Evolutionary conservation across 2,797 vertebrate genomes (phyloP).

Genomic region (Gymnoscopelus braueri): DNA sequence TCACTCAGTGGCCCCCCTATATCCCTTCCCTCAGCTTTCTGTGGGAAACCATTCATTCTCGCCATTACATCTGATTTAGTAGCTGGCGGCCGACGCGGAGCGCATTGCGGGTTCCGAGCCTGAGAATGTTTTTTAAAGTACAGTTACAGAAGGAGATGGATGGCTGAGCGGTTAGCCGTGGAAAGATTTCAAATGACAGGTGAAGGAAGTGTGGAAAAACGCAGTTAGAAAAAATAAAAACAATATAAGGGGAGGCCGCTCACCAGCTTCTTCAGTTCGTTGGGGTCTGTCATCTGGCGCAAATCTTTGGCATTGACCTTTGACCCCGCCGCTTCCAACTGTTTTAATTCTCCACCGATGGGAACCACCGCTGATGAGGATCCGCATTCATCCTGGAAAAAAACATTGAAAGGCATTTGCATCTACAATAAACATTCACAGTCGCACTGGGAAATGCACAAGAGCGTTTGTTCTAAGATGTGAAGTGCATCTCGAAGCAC

Average conservation of each 20-base stretch:
- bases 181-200: constrained; percentile 34
- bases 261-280: constrained; percentile 67
- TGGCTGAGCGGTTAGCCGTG: constrained; percentile 13
- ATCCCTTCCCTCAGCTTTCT: constrained; percentile 49
- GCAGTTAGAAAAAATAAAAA: neutral
- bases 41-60: constrained; percentile 67
- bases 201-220: constrained; percentile 16
- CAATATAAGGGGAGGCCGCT: constrained; percentile 30
- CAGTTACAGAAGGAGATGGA: constrained; percentile 44
- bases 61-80: constrained; percentile 66
- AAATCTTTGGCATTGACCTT: constrained; percentile 43
- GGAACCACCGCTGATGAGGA: constrained; percentile 33
- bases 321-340: constrained; percentile 45
- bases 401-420: constrained; percentile 7
- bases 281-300: constrained; percentile 48
- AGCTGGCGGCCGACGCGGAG: constrained; percentile 47
- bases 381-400: constrained; percentile 51
- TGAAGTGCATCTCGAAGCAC: constrained; percentile 28
- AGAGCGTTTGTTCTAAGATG: too few species aligned
- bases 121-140: constrained; percentile 31
- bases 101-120: constrained; percentile 33
- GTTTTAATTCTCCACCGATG: constrained; percentile 43
- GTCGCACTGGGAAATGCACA: too few species aligned
- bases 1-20: constrained; percentile 61
- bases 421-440: too few species aligned